Percentiles rank a stretch among this genome's conserved stretches.
Conservation (phyloP, 2,797 vertebrate genomes). For the Myripristis jacobus region DNA sequence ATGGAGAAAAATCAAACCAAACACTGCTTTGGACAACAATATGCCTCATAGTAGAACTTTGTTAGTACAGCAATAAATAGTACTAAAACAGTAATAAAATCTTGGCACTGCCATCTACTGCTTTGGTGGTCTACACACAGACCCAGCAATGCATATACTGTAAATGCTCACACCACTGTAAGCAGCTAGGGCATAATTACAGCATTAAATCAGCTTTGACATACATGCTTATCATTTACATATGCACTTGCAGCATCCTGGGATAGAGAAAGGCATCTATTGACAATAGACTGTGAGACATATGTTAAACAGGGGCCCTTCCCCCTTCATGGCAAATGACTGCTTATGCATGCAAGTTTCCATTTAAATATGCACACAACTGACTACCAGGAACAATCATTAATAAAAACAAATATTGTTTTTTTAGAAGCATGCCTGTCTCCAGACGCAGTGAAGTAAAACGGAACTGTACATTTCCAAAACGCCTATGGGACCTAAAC, state of each 20-base stretch:
- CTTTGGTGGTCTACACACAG: too few relatives aligned
- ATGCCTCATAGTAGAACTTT: too few relatives aligned
- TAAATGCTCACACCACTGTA: too few relatives aligned
- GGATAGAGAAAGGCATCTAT: constrained; percentile 9
- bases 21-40: too few relatives aligned
- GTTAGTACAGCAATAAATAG: too few relatives aligned
- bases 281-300: constrained; percentile 16
- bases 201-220: background rate
- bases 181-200: too few relatives aligned
- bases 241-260: background rate
- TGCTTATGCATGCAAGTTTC: background rate
- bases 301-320: constrained; percentile 9
- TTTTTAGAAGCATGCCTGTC: too few relatives aligned
- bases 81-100: too few relatives aligned
- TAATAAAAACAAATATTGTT: constrained; percentile 26
- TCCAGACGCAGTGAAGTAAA: background rate
- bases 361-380: background rate
- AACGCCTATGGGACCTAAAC: background rate
- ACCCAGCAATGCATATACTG: too few relatives aligned
- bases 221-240: background rate
- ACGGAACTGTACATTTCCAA: background rate
- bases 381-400: constrained; percentile 18
- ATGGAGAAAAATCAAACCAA: too few relatives aligned
- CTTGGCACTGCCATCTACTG: too few relatives aligned
- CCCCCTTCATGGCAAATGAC: constrained; percentile 25